Base-by-base conservation (phyloP, 2,113 vertebrate species). In the Egretta garzetta region DNA sequence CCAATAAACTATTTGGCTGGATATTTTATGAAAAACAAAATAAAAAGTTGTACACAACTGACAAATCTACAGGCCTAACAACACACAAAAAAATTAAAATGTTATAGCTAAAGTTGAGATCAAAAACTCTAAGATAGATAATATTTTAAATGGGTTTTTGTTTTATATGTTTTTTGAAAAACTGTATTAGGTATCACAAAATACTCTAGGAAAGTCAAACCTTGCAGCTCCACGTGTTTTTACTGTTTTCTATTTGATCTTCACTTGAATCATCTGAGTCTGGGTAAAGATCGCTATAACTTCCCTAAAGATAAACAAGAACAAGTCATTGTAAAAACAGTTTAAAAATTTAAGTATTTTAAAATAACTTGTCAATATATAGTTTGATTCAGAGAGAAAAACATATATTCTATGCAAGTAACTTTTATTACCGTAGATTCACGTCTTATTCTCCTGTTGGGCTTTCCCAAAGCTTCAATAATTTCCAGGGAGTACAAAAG, bases 181-280 rank as follows among this genome's bases (percentile, higher is more conserved):
- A 15, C 7, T 70, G 6, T 6, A 76, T 27, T 60, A 52, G 10
- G 24, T 52, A 82, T 66, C 72, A 90, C 4, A 62, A 14, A 80
- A 72, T 32, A 88, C 14, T 21, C 14, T 59, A 92, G 20, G 52
- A 45, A 87, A 88, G 82, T 73, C 98, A 90, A 96, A 99, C 99
- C 99, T 99, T 99, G 99, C 99, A 99, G 98, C 99, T 99, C 99
- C 99, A 99, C 0, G 99, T 99, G 98, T 99, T 99, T 98, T 99
- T 99, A 98, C 99, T 99, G 76, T 99, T 99, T 97, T 99, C 99
- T 73, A 99, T 99, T 97, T 99, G 99, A 97, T 99, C 99, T 96
- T 99, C 99, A 86, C 99, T 99, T 23, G 99, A 99, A 97, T 99
- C 99, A 88, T 99, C 99, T 2, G 99, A 99, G 96, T 99, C 99